Evolutionary conservation across 1,140 invertebrate species (phyloP), one percentile per base, ranked within the genome.

Genomic region (Lucilia sericata): DNA sequence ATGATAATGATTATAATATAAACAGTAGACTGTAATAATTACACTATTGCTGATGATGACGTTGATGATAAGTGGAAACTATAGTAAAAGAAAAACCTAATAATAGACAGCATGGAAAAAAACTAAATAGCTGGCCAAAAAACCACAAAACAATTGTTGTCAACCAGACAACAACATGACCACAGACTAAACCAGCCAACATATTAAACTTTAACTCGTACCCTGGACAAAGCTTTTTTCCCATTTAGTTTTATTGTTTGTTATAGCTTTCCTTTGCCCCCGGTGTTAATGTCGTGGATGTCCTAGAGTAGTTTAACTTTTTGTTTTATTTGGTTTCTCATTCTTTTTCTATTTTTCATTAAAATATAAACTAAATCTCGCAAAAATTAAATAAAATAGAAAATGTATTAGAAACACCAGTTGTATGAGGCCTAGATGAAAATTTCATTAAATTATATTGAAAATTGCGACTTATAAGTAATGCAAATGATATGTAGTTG

Each of bases 121-220:
- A 10, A 70, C 25, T 30, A 30, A 30, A 30, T 21, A 70, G 14
- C 36, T 42, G n/a, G 8, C 13, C 76, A 19, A 80, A 78, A 30
- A 80, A 80, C 76, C 76, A 49, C 76, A 80, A 80, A 47, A 80
- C 76, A 80, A 80, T 80, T 80, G 76, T 80, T 80, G 76, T 80
- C 76, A 80, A 80, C 76, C 76, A 80, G 76, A 80, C 76, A 80
- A 80, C 65, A 80, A 80, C 76, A 19, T 80, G 47, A 19, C 76
- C 76, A 49, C 76, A 80, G 42, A 78, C 75, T 80, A 70, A 21
- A 70, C 65, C n/a, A 70, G 55, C 14, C 65, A 70, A 70, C 65
- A 70, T 70, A 70, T 70, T 70, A 70, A 70, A 21, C 65, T 21
- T 70, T 70, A 21, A 42, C 42, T 42, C 42, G 42, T 42, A 42